A percentile compares a stretch with the other conserved stretches of the same genome.
Evolutionary conservation across 2,113 vertebrate genomes (phyloP).

Genomic region (Okapia johnstoni): DNA sequence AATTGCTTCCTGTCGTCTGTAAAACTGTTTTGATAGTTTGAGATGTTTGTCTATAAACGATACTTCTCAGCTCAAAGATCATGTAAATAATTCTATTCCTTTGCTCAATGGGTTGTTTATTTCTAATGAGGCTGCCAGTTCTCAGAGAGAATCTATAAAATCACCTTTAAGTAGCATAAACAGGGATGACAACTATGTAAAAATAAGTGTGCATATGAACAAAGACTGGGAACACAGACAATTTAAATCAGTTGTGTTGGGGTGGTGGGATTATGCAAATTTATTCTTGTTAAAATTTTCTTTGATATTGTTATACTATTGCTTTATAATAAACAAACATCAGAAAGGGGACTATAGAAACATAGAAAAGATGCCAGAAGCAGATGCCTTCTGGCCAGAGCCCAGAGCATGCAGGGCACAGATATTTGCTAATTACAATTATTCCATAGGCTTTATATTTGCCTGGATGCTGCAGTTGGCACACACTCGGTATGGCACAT

Average conservation of each 20-base stretch:
- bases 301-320: slow-evolving; percentile 51
- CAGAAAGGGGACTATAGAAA: slow-evolving; percentile 56
- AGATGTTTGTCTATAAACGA: slow-evolving; percentile 60
- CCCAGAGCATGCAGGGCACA: slow-evolving; percentile 26
- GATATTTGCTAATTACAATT: slow-evolving; percentile 61
- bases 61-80: slow-evolving; percentile 60
- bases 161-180: slow-evolving; percentile 47
- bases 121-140: slow-evolving; percentile 63
- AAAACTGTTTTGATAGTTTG: slow-evolving; percentile 46
- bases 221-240: slow-evolving; percentile 58
- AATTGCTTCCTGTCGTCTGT: slow-evolving; percentile 24
- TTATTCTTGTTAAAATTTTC: slow-evolving; percentile 6
- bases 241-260: slow-evolving; percentile 55
- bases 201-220: slow-evolving; percentile 46
- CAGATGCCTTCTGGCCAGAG: slow-evolving; percentile 4
- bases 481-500: neutral
- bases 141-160: slow-evolving; percentile 33
- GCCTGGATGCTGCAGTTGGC: slow-evolving; percentile 56
- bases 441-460: slow-evolving; percentile 60
- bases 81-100: slow-evolving; percentile 58
- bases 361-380: slow-evolving; percentile 63
- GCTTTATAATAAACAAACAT: slow-evolving; percentile 55
- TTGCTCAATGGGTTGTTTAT: slow-evolving; percentile 56
- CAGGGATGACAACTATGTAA: slow-evolving; percentile 35
- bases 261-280: slow-evolving; percentile 37